A percentile compares a stretch with the other conserved stretches of the same genome.
phyloP scores from a whole-genome alignment of 1,140 invertebrate species.

The Oncopodura yosiiana region DNA sequence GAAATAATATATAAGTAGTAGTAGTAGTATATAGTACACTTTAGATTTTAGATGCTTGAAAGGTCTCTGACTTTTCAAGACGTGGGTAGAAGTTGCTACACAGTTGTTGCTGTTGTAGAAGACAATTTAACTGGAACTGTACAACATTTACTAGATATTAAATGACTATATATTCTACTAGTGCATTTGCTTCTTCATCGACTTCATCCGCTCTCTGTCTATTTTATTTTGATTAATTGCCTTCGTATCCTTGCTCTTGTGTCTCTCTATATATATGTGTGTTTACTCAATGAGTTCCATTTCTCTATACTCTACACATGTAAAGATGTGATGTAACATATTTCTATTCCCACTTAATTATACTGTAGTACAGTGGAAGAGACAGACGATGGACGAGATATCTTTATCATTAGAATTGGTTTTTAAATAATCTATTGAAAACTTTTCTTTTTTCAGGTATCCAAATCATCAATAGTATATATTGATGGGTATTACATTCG shows the following conservation, averaged over 20 bases:
- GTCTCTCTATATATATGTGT: conserved; percentile 23
- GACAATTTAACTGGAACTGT: too few species aligned
- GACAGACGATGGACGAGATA: too few species aligned
- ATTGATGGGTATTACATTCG: conserved; percentile 87
- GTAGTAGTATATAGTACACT: too few species aligned
- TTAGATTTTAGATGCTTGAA: too few species aligned
- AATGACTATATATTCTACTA: too few species aligned
- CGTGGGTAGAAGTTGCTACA: too few species aligned
- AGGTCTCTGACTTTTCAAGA: too few species aligned
- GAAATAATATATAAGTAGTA: too few species aligned
- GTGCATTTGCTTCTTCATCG: too few species aligned
- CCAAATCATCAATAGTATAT: conserved; percentile 29
- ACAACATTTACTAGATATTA: too few species aligned
- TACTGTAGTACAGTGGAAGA: too few species aligned
- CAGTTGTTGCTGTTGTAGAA: too few species aligned
- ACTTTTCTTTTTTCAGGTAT: conserved; percentile 23
- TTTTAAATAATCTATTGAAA: neutral
- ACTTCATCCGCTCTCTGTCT: conserved; percentile 19
- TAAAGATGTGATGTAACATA: neutral
- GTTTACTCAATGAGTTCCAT: neutral
- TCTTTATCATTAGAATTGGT: neutral
- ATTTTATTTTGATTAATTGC: conserved; percentile 35
- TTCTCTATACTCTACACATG: neutral
- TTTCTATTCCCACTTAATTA: neutral
- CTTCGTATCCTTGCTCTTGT: conserved; percentile 15